Conservation (phyloP, 2,797 vertebrate genomes). For the Momotus momota region DNA sequence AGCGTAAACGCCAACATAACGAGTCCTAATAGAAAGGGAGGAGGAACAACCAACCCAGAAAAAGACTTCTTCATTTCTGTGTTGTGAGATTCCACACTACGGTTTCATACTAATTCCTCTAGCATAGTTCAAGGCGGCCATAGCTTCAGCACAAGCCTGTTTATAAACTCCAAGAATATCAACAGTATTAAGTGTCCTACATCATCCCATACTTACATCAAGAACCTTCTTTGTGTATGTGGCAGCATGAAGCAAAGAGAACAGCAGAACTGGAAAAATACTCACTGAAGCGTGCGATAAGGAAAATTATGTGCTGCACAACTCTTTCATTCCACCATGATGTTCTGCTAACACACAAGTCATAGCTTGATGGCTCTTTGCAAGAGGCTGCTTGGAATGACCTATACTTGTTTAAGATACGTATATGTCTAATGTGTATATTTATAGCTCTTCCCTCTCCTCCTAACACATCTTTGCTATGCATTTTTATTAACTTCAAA, state of each 20-base stretch:
- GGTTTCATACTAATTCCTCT: background rate
- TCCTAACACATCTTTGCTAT: background rate
- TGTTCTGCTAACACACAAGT: background rate
- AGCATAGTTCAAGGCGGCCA: background rate
- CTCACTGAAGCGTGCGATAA: slow-evolving; percentile 91
- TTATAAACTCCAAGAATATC: background rate
- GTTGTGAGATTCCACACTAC: background rate
- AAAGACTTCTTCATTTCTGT: background rate
- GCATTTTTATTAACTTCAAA: background rate
- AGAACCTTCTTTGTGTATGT: slow-evolving; percentile 98
- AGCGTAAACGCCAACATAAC: background rate
- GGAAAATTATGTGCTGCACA: slow-evolving; percentile 67
- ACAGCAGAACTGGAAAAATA: slow-evolving; percentile 96
- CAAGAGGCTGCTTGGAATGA: background rate
- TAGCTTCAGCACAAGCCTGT: background rate
- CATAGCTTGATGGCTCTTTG: background rate
- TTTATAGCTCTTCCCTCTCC: background rate
- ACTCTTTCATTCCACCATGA: background rate
- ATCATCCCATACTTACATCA: slow-evolving; percentile 87
- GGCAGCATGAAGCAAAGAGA: slow-evolving; percentile 96
- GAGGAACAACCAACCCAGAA: background rate
- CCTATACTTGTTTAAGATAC: background rate
- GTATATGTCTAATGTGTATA: background rate
- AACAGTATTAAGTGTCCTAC: background rate
- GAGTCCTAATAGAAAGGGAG: background rate